Conservation (phyloP, 1,140 invertebrate genomes). For the Drosophila ambigua region DNA sequence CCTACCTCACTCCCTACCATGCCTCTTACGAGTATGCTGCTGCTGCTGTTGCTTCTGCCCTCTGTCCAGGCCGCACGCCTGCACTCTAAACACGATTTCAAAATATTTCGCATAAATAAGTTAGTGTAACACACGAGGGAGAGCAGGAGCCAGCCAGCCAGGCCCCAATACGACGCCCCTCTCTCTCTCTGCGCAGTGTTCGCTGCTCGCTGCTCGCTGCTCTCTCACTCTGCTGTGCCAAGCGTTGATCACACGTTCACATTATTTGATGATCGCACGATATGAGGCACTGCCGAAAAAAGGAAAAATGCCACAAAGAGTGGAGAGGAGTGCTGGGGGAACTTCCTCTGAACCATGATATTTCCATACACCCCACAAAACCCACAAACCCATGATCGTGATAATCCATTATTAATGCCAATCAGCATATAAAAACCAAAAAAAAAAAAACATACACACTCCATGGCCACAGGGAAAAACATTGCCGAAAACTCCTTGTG, state of each 20-base stretch:
- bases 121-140: conserved; percentile 82
- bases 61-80: conserved; percentile 65
- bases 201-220: not conserved
- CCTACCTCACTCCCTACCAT: conserved; percentile 4
- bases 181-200: not conserved
- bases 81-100: conserved; percentile 80
- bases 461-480: conserved; percentile 15
- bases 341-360: conserved; percentile 52
- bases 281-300: conserved; percentile 65
- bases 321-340: conserved; percentile 20
- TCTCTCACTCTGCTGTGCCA: conserved; percentile 10
- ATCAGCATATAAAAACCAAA: conserved; percentile 76
- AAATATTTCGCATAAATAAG: conserved; percentile 83
- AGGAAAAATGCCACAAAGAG: conserved; percentile 37
- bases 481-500: conserved; percentile 32
- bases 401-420: conserved; percentile 84
- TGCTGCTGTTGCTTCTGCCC: conserved; percentile 28
- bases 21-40: conserved; percentile 46
- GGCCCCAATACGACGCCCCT: not conserved
- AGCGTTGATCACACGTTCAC: conserved; percentile 83
- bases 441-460: not conserved
- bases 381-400: conserved; percentile 62
- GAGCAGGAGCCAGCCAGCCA: too few species aligned
- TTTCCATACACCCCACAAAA: conserved; percentile 69
- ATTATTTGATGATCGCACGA: conserved; percentile 83